phyloP scores from a whole-genome alignment of 2,888 invertebrate genomes.

The Pemphredon lugubris region DNA sequence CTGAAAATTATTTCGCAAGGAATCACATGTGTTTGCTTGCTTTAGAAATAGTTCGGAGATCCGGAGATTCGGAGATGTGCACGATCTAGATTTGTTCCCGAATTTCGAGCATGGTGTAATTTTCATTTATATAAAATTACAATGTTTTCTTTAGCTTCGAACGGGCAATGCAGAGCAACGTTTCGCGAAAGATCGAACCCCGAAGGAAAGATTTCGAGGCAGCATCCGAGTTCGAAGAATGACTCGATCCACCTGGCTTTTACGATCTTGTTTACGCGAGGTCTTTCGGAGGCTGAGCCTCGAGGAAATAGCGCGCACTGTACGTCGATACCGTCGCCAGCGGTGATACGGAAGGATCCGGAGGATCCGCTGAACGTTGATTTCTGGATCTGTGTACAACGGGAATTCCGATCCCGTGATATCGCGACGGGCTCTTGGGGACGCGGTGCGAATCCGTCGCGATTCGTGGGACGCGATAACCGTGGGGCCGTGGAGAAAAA shows the following conservation, averaged over 20 bases:
- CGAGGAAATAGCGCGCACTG: conserved; percentile 44
- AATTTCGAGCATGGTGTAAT: too few relatives aligned
- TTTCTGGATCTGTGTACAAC: conserved; percentile 19
- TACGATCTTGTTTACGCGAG: conserved; percentile 69
- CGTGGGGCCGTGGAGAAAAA: too few relatives aligned
- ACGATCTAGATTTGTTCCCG: too few relatives aligned
- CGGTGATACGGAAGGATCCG: conserved; percentile 7
- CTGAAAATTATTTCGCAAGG: too few relatives aligned
- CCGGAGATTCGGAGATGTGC: too few relatives aligned
- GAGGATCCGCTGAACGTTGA: not conserved
- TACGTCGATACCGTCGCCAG: conserved; percentile 13
- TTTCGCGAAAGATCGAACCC: conserved; percentile 10
- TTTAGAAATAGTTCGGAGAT: too few relatives aligned
- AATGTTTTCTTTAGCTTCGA: too few relatives aligned
- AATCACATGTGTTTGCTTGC: too few relatives aligned
- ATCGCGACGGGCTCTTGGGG: not conserved
- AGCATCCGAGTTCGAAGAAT: conserved; percentile 40
- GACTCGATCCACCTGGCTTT: conserved; percentile 53
- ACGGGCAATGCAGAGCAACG: too few relatives aligned
- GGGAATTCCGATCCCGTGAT: conserved; percentile 20
- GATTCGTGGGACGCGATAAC: too few relatives aligned
- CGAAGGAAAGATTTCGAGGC: conserved; percentile 9
- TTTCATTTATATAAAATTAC: too few relatives aligned
- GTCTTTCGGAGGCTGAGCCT: conserved; percentile 24
- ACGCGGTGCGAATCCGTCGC: too few relatives aligned